Conservation (phyloP, 1,140 invertebrate species). For the Probaryconus sp. region DNA sequence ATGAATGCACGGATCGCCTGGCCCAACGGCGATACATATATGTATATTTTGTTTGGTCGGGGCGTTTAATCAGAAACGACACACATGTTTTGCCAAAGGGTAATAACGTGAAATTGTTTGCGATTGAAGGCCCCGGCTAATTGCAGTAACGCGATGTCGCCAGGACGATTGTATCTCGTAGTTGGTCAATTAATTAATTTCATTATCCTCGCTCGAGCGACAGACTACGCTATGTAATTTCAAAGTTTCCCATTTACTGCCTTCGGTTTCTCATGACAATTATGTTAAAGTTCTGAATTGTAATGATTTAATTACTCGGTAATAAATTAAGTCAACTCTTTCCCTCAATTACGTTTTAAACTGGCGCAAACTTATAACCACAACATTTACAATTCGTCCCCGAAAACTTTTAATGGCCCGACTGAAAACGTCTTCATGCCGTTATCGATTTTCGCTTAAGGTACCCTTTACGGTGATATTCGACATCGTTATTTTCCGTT, state of each 20-base stretch:
- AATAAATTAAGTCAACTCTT: constrained; percentile 40
- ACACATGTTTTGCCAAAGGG: too few relatives aligned
- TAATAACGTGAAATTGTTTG: too few relatives aligned
- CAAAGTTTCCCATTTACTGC: constrained; percentile 13
- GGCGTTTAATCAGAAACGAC: too few relatives aligned
- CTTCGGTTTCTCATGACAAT: constrained; percentile 22
- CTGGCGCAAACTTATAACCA: constrained; percentile 6
- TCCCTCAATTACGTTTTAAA: constrained; percentile 32
- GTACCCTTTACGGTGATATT: constrained; percentile 19
- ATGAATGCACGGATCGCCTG: too few relatives aligned
- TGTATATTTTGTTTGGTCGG: not conserved
- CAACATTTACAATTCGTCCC: constrained; percentile 10
- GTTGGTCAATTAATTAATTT: constrained; percentile 18
- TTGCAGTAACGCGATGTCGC: too few relatives aligned
- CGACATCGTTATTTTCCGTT: constrained; percentile 8
- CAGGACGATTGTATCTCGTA: constrained; percentile 3
- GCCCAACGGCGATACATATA: too few relatives aligned
- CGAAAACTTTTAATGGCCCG: constrained; percentile 39
- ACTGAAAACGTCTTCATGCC: constrained; percentile 5
- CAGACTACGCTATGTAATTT: constrained; percentile 7
- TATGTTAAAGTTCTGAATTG: constrained; percentile 5
- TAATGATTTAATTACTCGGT: constrained; percentile 42
- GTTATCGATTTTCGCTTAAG: constrained; percentile 38
- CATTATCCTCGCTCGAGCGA: too few relatives aligned
- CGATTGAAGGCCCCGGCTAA: too few relatives aligned